Conservation (phyloP, 2,888 invertebrate genomes). For the Lottia gigantea region DNA sequence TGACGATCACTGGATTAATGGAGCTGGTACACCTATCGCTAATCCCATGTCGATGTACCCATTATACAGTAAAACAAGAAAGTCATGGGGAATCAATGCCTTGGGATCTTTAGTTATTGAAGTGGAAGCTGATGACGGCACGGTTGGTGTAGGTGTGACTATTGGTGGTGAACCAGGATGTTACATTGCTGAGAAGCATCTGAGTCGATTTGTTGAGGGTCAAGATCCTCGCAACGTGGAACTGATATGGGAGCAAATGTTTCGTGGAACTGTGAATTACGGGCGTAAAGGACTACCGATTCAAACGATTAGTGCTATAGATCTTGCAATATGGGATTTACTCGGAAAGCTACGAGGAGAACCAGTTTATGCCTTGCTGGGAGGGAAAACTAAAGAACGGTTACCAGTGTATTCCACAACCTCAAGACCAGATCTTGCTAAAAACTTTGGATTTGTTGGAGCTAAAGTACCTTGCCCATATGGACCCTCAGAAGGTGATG, state of each 20-base stretch:
- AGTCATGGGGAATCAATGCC: slow-evolving; percentile 65
- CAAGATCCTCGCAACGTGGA: slow-evolving; percentile 62
- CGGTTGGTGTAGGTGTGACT: slow-evolving; percentile 59
- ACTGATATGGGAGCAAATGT: slow-evolving; percentile 64
- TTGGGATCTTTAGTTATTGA: slow-evolving; percentile 61
- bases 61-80: slow-evolving; percentile 52
- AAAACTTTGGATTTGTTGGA: slow-evolving; percentile 61
- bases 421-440: slow-evolving; percentile 58
- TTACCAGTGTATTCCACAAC: slow-evolving; percentile 64
- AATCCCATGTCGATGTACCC: slow-evolving; percentile 59
- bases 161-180: slow-evolving; percentile 63
- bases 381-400: slow-evolving; percentile 61
- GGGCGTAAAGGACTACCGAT: slow-evolving; percentile 62
- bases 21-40: slow-evolving; percentile 56
- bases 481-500: slow-evolving; percentile 61
- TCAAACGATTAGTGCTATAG: slow-evolving; percentile 63
- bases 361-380: slow-evolving; percentile 62
- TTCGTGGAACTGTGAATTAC: slow-evolving; percentile 61
- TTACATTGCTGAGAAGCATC: slow-evolving; percentile 61
- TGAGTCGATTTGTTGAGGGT: slow-evolving; percentile 63
- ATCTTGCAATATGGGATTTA: slow-evolving; percentile 64
- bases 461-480: slow-evolving; percentile 57
- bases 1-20: slow-evolving; percentile 63
- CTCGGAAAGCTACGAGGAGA: slow-evolving; percentile 59
- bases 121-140: slow-evolving; percentile 62